Evolutionary conservation across 2,888 invertebrate genomes (phyloP).

Genomic region (Pteria penguin): DNA sequence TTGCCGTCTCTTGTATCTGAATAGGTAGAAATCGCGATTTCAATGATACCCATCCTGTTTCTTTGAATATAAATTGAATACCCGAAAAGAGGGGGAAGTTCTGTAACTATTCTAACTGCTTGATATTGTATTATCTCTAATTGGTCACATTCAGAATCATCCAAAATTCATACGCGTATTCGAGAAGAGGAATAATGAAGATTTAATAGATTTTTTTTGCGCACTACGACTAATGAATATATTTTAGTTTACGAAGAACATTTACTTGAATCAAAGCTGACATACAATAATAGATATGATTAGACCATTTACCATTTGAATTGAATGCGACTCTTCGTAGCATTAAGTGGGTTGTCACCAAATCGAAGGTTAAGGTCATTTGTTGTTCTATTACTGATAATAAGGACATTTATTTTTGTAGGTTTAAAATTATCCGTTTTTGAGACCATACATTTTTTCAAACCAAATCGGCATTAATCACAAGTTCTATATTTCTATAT

Average conservation of each 20-base stretch:
- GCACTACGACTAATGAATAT: not conserved
- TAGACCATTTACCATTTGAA: not conserved
- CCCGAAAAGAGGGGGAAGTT: not conserved
- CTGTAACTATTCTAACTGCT: constrained; percentile 2
- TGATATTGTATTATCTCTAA: not conserved
- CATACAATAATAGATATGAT: not conserved
- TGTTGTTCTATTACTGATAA: not conserved
- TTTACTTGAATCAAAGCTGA: not conserved
- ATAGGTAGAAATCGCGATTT: no score
- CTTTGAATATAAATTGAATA: not conserved
- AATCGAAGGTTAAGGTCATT: not conserved
- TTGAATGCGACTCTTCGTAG: not conserved
- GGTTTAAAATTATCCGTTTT: not conserved
- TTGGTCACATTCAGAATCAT: not conserved
- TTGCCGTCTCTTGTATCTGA: no score
- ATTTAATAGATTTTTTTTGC: not conserved
- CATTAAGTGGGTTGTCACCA: not conserved
- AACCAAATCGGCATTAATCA: not conserved
- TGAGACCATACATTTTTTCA: not conserved
- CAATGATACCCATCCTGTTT: constrained; percentile 2
- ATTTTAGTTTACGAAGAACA: not conserved
- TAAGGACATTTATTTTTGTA: not conserved
- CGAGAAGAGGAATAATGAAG: not conserved
- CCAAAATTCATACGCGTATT: constrained; percentile 12
- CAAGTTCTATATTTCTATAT: not conserved